Evolutionary conservation across 2,797 vertebrate genomes (phyloP).

Genomic region (Muscicapa comitata): DNA sequence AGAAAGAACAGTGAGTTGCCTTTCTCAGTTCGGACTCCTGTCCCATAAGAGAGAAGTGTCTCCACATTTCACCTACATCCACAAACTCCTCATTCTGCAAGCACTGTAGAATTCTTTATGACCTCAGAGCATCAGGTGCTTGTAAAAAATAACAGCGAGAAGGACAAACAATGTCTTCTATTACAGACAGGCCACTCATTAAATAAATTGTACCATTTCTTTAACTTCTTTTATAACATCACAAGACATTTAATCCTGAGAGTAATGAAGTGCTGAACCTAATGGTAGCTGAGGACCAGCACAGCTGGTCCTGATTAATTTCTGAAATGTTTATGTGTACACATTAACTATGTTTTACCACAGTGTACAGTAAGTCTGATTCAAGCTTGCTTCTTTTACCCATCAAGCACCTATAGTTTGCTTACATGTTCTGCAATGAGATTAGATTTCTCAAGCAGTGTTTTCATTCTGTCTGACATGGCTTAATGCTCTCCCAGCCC

Average conservation of each 20-base stretch:
- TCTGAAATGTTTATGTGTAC: neutral
- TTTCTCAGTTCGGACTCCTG: neutral
- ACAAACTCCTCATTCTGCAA: neutral
- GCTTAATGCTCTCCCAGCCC: neutral
- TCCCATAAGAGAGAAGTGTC: neutral
- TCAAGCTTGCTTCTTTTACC: neutral
- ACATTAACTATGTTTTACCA: neutral
- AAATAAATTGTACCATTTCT: neutral
- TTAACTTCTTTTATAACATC: neutral
- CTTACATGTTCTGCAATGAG: conserved; percentile 5
- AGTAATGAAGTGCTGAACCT: neutral
- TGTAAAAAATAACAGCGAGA: neutral
- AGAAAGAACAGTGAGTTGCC: neutral
- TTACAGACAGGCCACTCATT: neutral
- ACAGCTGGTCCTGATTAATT: neutral
- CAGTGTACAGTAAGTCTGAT: neutral
- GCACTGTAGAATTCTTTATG: neutral
- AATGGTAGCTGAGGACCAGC: neutral
- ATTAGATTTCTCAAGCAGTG: conserved; percentile 15
- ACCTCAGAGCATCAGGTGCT: neutral
- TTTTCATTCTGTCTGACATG: neutral
- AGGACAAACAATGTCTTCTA: neutral
- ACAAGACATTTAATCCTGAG: neutral
- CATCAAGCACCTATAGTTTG: neutral
- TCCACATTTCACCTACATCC: neutral